phyloP scores from a whole-genome alignment of 2,797 vertebrate genomes.

The Premnoplex brunnescens region DNA sequence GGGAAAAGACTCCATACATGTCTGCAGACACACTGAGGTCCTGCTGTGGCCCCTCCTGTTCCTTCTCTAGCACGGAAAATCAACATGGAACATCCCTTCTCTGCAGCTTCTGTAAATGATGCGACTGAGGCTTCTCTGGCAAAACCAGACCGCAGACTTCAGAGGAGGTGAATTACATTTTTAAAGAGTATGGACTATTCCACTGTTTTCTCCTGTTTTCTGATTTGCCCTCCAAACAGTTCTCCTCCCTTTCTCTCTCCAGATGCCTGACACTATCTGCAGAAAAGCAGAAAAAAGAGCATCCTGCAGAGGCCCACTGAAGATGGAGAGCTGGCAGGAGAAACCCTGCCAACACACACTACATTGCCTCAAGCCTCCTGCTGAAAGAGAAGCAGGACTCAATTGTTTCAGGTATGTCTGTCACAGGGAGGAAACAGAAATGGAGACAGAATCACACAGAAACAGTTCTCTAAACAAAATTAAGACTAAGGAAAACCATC shows the following conservation, averaged over 20 bases:
- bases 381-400: background rate
- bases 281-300: background rate
- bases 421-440: background rate
- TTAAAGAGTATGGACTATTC: background rate
- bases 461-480: background rate
- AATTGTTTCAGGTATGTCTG: background rate
- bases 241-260: background rate
- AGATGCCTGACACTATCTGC: background rate
- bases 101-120: background rate
- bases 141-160: background rate
- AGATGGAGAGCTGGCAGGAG: background rate
- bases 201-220: background rate
- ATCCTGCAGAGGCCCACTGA: background rate
- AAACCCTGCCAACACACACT: background rate
- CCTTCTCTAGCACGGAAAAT: background rate
- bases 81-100: background rate
- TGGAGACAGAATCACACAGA: background rate
- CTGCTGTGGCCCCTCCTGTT: background rate
- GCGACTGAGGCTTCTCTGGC: background rate
- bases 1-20: accelerated
- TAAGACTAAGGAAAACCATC: background rate
- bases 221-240: background rate
- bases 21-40: accelerated
- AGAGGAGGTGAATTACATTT: background rate
- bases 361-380: background rate